phyloP scores from a whole-genome alignment of 1,140 invertebrate species.

The Drosophila obscura region DNA sequence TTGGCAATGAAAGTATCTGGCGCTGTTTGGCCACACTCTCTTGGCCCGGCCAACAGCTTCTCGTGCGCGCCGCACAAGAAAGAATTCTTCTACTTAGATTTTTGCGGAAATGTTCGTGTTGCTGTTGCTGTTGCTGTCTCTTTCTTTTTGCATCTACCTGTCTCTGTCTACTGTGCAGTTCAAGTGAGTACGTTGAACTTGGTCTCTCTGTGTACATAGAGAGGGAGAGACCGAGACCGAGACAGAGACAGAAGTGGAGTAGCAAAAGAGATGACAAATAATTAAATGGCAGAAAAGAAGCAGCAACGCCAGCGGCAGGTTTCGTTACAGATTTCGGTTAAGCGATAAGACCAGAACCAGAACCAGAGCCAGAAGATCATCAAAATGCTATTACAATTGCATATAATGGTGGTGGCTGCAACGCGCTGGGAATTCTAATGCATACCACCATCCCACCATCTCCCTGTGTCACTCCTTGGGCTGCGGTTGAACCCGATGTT shows the following conservation, averaged over 20 bases:
- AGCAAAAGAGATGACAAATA: constrained; percentile 73
- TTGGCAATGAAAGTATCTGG: constrained; percentile 78
- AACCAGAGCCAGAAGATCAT: constrained; percentile 42
- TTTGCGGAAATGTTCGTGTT: constrained; percentile 72
- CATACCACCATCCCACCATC: neutral
- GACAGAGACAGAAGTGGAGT: constrained; percentile 66
- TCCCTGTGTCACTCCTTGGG: neutral
- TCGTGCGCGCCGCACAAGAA: constrained; percentile 19
- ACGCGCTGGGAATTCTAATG: constrained; percentile 38
- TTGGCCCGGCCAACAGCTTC: constrained; percentile 33
- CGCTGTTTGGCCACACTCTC: constrained; percentile 52
- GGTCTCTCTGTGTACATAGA: constrained; percentile 14
- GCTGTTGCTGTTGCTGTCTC: neutral
- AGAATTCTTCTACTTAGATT: constrained; percentile 81
- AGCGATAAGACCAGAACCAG: constrained; percentile 49
- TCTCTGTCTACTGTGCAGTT: constrained; percentile 63
- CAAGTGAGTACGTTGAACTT: constrained; percentile 78
- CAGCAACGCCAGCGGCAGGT: constrained; percentile 52
- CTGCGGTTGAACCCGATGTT: constrained; percentile 39
- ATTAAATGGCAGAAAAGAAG: constrained; percentile 43
- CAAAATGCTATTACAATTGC: constrained; percentile 69
- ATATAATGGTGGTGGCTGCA: constrained; percentile 21
- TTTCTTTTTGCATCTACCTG: constrained; percentile 2
- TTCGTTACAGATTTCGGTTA: constrained; percentile 77
- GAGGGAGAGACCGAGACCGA: constrained; percentile 12